Percentiles rank a stretch among this genome's conserved stretches.
These are phyloP conservation scores for Amphiprion percula DNA, from an alignment of 2,113 vertebrate species.

Conservation along the genomic window DNA sequence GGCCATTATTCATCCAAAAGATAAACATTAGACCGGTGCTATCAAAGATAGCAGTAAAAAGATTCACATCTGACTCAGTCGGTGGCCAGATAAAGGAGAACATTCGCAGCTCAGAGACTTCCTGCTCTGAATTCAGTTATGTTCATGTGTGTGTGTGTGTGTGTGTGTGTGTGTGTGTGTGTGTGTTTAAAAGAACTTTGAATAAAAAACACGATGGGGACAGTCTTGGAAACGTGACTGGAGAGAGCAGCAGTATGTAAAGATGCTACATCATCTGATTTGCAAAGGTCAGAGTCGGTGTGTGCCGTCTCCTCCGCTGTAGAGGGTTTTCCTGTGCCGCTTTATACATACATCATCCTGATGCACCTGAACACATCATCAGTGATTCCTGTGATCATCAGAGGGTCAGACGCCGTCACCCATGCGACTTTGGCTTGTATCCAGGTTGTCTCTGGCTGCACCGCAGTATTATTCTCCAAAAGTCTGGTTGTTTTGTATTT, in stretches of 20 bases:
- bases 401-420: too few species aligned
- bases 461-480: too few species aligned
- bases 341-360: too few species aligned
- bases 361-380: too few species aligned
- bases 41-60: constrained; percentile 71
- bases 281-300: constrained; percentile 49
- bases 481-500: too few species aligned
- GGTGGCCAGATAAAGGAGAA: constrained; percentile 67
- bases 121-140: constrained; percentile 68
- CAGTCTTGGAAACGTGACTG: constrained; percentile 28
- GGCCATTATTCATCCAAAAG: constrained; percentile 73
- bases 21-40: constrained; percentile 74
- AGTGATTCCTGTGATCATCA: too few species aligned
- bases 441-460: too few species aligned
- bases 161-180: neutral
- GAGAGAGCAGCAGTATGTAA: constrained; percentile 45
- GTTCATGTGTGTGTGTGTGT: neutral
- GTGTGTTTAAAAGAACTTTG: constrained; percentile 16
- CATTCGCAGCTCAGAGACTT: constrained; percentile 50
- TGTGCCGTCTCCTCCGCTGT: constrained; percentile 5
- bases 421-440: too few species aligned
- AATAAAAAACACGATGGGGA: neutral
- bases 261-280: constrained; percentile 59
- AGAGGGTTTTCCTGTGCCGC: neutral
- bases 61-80: constrained; percentile 69